Evolutionary conservation across 2,888 invertebrate species (phyloP), one percentile per base, ranked within the genome.

Genomic region (Prenolepis imparis): DNA sequence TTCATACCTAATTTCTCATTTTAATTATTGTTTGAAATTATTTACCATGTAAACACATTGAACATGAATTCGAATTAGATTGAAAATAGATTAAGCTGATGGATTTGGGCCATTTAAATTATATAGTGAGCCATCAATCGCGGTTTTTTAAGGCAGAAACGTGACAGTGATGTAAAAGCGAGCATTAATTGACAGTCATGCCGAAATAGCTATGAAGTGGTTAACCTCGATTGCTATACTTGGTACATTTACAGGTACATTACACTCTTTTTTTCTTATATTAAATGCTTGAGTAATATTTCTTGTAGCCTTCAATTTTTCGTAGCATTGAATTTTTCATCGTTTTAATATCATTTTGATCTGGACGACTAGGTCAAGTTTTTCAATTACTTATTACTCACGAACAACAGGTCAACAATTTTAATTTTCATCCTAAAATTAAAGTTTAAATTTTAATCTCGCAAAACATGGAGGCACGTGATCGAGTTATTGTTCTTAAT

Each of bases 101-200:
- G 12, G 2, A 39, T 41, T 8, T 15, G 9, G 9, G 4, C 15
- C 9, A 18, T 2, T 12, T 21, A 21, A 5, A 9, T 21, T 11
- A 15, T 68, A 9, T 44, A 44, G 44, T 28, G 18, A 68, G 12
- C 9, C n/a, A 28, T 55, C 11, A 12, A 15, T 15, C 24, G 39
- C 15, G 66, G 66, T 57, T 57, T 67, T 15, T 77, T n/a, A 77
- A 21, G 1, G 8, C 32, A 68, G 55, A 77, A 67, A 57, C 41
- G 32, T 67, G 57, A 67, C 57, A 67, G 24, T 57, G 57, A 78
- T 41, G 41, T 57, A 68, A 57, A 68, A 57, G n/a, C 39, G 3
- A 36, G 5, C 15, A 48, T 48, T 48, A 67, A 64, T 48, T 39
- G 21, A 36, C 24, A 36, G 36, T 21, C 28, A 41, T 44, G 9